Percentiles rank a stretch among this genome's conserved stretches.
phyloP scores from a whole-genome alignment of 2,797 vertebrate genomes.

The Octomys mimax region DNA sequence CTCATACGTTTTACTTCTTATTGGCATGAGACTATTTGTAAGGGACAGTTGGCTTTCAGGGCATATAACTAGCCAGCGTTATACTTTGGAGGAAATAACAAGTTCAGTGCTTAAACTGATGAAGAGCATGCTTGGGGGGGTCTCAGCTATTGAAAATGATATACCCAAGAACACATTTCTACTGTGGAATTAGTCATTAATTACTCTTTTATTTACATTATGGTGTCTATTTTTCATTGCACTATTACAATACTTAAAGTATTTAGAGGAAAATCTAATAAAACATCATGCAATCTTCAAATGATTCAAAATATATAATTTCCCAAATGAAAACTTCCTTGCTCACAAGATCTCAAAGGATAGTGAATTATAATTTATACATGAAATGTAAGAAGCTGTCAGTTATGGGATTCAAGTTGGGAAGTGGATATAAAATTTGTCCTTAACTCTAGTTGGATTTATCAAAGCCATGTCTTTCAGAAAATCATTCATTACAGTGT shows the following conservation, averaged over 20 bases:
- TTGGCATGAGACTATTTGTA: not conserved
- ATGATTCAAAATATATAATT: not conserved
- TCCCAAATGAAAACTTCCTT: not conserved
- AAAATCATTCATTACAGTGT: not conserved
- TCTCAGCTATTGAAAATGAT: not conserved
- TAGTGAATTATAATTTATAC: not conserved
- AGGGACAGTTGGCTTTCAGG: not conserved
- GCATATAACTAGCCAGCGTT: not conserved
- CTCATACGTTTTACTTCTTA: not conserved
- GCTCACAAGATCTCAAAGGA: not conserved
- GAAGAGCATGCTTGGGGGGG: too few species aligned
- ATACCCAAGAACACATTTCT: not conserved
- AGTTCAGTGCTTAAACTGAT: not conserved
- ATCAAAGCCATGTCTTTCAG: not conserved
- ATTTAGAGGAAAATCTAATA: not conserved
- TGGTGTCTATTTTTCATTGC: rapidly evolving
- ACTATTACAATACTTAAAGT: not conserved
- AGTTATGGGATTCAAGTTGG: not conserved
- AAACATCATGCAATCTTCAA: not conserved
- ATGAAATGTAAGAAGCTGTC: not conserved
- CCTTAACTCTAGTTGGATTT: not conserved
- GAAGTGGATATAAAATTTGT: not conserved
- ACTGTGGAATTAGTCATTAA: not conserved
- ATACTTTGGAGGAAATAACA: not conserved
- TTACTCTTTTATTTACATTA: not conserved